Conservation (phyloP, 2,888 invertebrate species). For the Exephanes ischioxanthus region DNA sequence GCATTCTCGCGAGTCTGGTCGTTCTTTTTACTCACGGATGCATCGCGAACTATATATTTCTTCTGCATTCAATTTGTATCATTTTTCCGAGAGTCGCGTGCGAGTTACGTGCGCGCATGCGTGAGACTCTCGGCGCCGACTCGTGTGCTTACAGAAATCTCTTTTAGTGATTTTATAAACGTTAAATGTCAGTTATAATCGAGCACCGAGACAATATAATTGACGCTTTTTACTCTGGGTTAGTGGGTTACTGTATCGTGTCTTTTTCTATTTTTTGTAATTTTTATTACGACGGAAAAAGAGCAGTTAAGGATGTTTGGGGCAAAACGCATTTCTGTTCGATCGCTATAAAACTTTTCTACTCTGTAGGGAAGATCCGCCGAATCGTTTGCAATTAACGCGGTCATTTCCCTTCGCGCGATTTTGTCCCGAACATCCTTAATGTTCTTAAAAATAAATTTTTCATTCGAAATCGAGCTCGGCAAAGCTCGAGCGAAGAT, state of each 20-base stretch:
- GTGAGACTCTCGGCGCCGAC: slow-evolving; percentile 37
- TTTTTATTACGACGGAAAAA: neutral
- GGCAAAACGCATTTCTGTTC: no score
- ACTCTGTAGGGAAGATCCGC: no score
- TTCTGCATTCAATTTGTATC: slow-evolving; percentile 21
- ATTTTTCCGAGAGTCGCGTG: slow-evolving; percentile 22
- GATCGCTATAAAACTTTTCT: no score
- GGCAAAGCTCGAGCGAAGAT: neutral
- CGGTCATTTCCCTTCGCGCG: no score
- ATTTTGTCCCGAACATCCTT: no score
- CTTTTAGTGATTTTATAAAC: neutral
- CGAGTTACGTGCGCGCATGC: slow-evolving; percentile 14
- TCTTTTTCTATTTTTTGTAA: slow-evolving; percentile 11
- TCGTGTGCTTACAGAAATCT: slow-evolving; percentile 27
- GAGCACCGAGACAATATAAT: slow-evolving; percentile 47
- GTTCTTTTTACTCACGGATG: slow-evolving; percentile 43
- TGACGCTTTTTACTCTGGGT: slow-evolving; percentile 54
- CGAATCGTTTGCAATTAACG: no score
- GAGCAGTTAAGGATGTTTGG: neutral
- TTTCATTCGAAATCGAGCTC: no score
- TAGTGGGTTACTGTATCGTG: slow-evolving; percentile 56
- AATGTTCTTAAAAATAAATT: no score
- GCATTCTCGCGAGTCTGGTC: neutral
- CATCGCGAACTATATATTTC: slow-evolving; percentile 16
- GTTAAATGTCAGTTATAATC: slow-evolving; percentile 40